Evolutionary conservation across 1,140 invertebrate species (phyloP).

Genomic region (Ceratosolen fusciceps): DNA sequence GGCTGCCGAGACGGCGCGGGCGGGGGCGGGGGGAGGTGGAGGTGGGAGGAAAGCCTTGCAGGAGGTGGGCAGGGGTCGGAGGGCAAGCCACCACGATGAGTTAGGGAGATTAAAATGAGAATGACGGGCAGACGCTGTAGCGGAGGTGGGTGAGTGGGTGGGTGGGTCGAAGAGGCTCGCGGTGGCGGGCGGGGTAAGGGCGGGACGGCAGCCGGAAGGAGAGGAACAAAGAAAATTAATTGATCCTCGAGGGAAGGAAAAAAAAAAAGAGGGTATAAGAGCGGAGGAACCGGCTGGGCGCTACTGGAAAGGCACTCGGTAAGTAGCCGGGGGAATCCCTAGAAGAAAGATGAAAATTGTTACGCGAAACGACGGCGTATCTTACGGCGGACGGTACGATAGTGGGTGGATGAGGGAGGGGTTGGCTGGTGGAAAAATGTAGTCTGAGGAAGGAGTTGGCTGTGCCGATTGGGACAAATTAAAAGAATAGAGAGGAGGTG

Average conservation of each 20-base stretch:
- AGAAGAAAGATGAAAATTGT: conserved; percentile 50
- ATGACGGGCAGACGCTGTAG: not conserved
- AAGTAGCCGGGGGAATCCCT: conserved; percentile 44
- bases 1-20: too few relatives aligned
- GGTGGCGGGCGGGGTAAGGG: not conserved
- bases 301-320: conserved; percentile 29
- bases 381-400: not conserved
- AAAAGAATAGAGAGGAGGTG: conserved; percentile 32
- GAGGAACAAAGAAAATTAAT: conserved; percentile 52
- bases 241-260: conserved; percentile 37
- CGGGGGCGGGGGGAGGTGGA: too few relatives aligned
- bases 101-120: conserved; percentile 46
- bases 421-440: not conserved
- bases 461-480: conserved; percentile 48
- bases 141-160: conserved; percentile 7
- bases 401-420: not conserved
- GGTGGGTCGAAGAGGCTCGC: not conserved
- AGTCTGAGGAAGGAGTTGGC: not conserved
- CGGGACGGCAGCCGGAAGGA: not conserved
- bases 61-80: not conserved
- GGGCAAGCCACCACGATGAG: conserved; percentile 39
- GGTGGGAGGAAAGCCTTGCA: too few relatives aligned
- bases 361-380: conserved; percentile 36
- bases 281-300: not conserved
- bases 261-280: conserved; percentile 14